A percentile compares a stretch with the other conserved stretches of the same genome.
Evolutionary conservation across 2,113 vertebrate genomes (phyloP).

Genomic region (Pseudorasbora parva): DNA sequence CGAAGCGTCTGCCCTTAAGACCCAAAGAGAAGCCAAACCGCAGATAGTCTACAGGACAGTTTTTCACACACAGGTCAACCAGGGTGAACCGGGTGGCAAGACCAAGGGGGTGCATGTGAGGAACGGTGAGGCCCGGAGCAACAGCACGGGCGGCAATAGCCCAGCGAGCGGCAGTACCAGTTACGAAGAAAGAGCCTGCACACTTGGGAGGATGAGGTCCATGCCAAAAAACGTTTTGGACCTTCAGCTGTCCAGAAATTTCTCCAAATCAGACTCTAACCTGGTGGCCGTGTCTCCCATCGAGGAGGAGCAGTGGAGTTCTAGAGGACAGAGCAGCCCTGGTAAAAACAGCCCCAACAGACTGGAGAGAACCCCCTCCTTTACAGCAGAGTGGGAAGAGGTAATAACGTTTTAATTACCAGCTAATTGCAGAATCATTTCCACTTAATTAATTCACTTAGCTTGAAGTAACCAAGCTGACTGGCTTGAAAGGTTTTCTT

Average conservation of each 20-base stretch:
- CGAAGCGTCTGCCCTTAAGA: slow-evolving; percentile 68
- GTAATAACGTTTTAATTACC: slow-evolving; percentile 72
- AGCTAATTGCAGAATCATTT: slow-evolving; percentile 38
- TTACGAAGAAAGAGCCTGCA: slow-evolving; percentile 91
- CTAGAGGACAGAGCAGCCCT: slow-evolving; percentile 80
- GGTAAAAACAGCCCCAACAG: slow-evolving; percentile 78
- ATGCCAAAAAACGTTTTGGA: slow-evolving; percentile 88
- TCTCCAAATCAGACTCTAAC: slow-evolving; percentile 96
- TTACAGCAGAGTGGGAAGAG: slow-evolving; percentile 98
- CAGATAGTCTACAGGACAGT: slow-evolving; percentile 92
- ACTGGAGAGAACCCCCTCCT: slow-evolving; percentile 92
- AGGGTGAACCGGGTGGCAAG: slow-evolving; percentile 60
- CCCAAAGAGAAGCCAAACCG: slow-evolving; percentile 80
- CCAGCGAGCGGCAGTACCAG: slow-evolving; percentile 68
- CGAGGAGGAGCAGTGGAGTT: slow-evolving; percentile 85
- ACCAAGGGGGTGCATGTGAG: slow-evolving; percentile 62
- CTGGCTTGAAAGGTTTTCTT: slow-evolving; percentile 24
- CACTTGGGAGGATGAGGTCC: slow-evolving; percentile 92
- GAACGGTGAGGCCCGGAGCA: slow-evolving; percentile 76
- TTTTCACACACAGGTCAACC: slow-evolving; percentile 89
- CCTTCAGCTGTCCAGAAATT: slow-evolving; percentile 88
- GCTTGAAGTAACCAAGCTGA: slow-evolving; percentile 29
- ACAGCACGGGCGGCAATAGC: slow-evolving; percentile 63
- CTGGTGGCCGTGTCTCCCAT: slow-evolving; percentile 83
- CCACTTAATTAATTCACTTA: slow-evolving; percentile 42